Evolutionary conservation across 1,140 invertebrate species (phyloP).

Genomic region (Papilio helenus): DNA sequence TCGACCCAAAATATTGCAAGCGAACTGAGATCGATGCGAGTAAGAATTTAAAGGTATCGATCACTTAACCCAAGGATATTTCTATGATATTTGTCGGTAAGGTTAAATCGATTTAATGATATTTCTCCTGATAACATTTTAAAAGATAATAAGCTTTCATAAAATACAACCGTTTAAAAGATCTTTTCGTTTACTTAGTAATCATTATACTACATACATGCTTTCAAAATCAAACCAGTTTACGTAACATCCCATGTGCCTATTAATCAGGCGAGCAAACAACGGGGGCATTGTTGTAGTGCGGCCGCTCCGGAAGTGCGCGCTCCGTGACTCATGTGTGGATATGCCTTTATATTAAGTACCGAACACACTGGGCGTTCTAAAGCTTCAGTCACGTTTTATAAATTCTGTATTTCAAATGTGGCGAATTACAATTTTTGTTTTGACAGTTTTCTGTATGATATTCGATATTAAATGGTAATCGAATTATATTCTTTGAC

Average conservation of each 20-base stretch:
- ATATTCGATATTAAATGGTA: too few species aligned
- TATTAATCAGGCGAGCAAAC: slow-evolving; percentile 35
- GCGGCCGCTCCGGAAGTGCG: slow-evolving; percentile 27
- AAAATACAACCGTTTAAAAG: background rate
- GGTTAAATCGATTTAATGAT: too few species aligned
- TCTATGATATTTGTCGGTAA: too few species aligned
- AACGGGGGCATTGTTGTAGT: slow-evolving; percentile 26
- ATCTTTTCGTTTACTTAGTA: background rate
- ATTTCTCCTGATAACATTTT: too few species aligned
- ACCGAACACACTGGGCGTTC: background rate
- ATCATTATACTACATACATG: background rate
- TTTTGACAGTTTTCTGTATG: too few species aligned
- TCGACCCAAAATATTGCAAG: slow-evolving; percentile 9
- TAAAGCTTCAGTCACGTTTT: background rate
- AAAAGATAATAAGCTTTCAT: too few species aligned
- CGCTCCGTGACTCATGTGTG: slow-evolving; percentile 31
- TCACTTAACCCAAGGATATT: too few species aligned
- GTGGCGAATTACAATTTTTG: background rate
- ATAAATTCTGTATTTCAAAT: background rate
- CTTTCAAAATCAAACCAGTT: slow-evolving; percentile 15
- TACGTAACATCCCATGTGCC: slow-evolving; percentile 7
- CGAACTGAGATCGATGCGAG: background rate
- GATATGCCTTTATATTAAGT: slow-evolving; percentile 9
- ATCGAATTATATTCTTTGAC: too few species aligned
- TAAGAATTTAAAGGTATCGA: background rate